Conservation (phyloP, 1,140 invertebrate species). For the Caenorhabditis inopinata region DNA sequence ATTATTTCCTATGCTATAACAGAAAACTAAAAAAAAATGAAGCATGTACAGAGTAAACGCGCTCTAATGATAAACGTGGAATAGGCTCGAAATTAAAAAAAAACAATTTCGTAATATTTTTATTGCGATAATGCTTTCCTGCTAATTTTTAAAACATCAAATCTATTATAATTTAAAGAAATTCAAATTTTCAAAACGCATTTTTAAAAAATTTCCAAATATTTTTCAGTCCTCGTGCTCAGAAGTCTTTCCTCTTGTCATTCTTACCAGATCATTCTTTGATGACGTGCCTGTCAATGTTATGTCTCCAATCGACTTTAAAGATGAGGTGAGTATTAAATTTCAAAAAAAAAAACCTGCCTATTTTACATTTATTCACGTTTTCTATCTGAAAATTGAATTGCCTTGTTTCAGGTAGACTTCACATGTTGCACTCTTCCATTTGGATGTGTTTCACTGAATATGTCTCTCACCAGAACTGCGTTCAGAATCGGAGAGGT, state of each 20-base stretch:
- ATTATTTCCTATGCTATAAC: no score
- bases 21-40: no score
- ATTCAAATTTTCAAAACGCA: no score
- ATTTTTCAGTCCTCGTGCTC: slow-evolving; percentile 52
- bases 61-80: no score
- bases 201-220: not conserved
- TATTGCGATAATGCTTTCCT: no score
- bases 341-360: not conserved
- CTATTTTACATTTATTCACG: not conserved
- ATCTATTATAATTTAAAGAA: no score
- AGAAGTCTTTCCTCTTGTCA: slow-evolving; percentile 60
- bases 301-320: slow-evolving; percentile 57
- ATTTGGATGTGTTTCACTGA: slow-evolving; percentile 58
- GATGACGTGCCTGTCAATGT: slow-evolving; percentile 58
- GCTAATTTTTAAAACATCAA: no score
- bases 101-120: no score
- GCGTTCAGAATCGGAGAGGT: slow-evolving; percentile 60
- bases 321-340: slow-evolving; percentile 48
- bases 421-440: slow-evolving; percentile 63
- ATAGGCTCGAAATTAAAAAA: no score
- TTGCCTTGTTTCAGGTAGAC: slow-evolving; percentile 53
- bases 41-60: no score
- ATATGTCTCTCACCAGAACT: slow-evolving; percentile 53
- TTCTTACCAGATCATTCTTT: slow-evolving; percentile 58
- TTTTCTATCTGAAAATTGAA: no score